A percentile compares a stretch with the other conserved stretches of the same genome.
Conservation (phyloP, 1,140 invertebrate species). For the Linepithema humile region DNA sequence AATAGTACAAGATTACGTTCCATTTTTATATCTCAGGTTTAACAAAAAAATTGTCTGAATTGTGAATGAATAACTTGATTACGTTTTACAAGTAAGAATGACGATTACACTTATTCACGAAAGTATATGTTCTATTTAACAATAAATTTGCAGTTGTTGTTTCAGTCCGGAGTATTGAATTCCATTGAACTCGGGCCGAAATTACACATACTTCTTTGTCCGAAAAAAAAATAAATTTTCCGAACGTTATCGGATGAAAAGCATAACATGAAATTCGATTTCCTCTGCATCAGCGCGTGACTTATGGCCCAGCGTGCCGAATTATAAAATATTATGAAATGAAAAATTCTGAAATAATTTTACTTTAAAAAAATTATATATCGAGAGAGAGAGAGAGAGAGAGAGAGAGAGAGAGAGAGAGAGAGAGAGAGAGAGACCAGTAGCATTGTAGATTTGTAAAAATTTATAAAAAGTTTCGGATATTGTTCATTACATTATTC, state of each 20-base stretch:
- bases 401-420: no score
- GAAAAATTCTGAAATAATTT: not conserved
- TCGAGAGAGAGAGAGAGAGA: no score
- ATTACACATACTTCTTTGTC: not conserved
- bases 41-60: not conserved
- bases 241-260: not conserved
- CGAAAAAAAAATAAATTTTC: not conserved
- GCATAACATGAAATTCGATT: not conserved
- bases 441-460: no score
- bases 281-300: not conserved
- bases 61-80: not conserved
- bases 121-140: not conserved
- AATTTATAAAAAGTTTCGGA: not conserved
- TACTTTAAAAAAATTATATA: not conserved
- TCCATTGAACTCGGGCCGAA: not conserved
- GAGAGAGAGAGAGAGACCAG: no score
- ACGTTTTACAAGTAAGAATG: not conserved
- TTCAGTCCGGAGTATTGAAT: not conserved
- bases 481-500: not conserved
- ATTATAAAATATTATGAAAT: conserved; percentile 9
- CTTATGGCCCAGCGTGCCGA: not conserved
- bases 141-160: not conserved
- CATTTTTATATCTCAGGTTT: not conserved
- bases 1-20: no score
- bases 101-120: not conserved